Evolutionary conservation across 2,888 invertebrate genomes (phyloP).

Genomic region (Lasiommata megera): DNA sequence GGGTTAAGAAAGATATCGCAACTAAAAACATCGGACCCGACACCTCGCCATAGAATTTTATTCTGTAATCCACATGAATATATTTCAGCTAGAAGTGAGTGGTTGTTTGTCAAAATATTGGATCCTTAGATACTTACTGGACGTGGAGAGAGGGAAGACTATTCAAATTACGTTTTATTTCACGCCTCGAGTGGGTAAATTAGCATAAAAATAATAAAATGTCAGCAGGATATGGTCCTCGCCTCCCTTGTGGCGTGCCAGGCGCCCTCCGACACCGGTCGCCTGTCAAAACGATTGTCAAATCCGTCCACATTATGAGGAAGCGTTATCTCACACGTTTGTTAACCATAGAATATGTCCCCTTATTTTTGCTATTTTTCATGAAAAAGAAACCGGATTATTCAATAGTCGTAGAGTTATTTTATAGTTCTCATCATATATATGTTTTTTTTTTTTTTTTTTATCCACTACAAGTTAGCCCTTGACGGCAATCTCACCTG

Average conservation of each 20-base stretch:
- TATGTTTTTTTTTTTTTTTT: background rate
- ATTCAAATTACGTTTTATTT: slow-evolving; percentile 44
- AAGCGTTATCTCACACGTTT: slow-evolving; percentile 40
- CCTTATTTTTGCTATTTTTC: background rate
- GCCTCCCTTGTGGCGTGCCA: slow-evolving; percentile 50
- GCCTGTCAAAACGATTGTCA: slow-evolving; percentile 63
- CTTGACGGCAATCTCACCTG: too few species aligned
- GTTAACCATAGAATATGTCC: slow-evolving; percentile 32
- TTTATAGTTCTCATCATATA: background rate
- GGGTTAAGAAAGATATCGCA: slow-evolving; percentile 34
- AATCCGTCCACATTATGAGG: slow-evolving; percentile 43
- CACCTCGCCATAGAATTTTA: slow-evolving; percentile 31
- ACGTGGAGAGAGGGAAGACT: slow-evolving; percentile 21
- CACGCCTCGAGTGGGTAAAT: slow-evolving; percentile 51
- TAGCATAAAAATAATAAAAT: slow-evolving; percentile 75
- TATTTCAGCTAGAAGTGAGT: slow-evolving; percentile 16
- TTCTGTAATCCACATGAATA: too few species aligned
- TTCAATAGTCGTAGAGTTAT: background rate
- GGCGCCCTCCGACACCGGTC: slow-evolving; percentile 42
- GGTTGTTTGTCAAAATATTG: slow-evolving; percentile 24
- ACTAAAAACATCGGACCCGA: slow-evolving; percentile 30
- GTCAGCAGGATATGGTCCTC: slow-evolving; percentile 56
- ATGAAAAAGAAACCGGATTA: background rate
- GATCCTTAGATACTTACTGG: slow-evolving; percentile 23
- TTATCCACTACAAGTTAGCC: too few species aligned